Evolutionary conservation across 2,113 vertebrate species (phyloP), one percentile per base, ranked within the genome.

Genomic region (Cyrtonyx montezumae): DNA sequence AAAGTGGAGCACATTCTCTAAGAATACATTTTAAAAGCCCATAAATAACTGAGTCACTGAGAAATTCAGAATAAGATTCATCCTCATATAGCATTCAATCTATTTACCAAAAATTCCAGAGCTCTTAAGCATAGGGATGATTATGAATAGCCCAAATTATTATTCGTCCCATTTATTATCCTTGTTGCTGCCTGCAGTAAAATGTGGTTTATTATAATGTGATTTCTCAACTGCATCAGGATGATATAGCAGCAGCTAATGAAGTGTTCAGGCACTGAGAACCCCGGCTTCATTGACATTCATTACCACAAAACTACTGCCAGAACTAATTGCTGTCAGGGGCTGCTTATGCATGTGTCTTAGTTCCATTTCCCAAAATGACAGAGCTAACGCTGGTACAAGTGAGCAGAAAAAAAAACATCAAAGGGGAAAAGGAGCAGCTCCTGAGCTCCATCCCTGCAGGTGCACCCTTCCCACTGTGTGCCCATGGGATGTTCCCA

Each of bases 321-420:
- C 84, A 93, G 86, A 92, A 88, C 73, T 95, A 94, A 97, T 95
- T 96, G 85, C 95, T 88, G 92, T 94, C 95, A 91, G 83, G 87
- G 78, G 55, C 91, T 95, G 89, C 91, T 95, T 90, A 70, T 81
- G 87, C 92, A 70, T 7, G 71, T 14, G 26, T 78, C 94, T 95
- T 61, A 9, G 82, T 55, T 86, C 84, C 75, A 37, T 90, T 63
- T 76, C 87, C 66, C 62, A 46, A 53, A 84, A 30, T 79, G 79
- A 59, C 82, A 91, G 94, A 70, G 76, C 49, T 81, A 37, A 69
- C 55, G 56, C 45, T 68, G 51, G 37, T 20, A 19, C 37, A 75
- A 87, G 73, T 34, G n/a, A 48, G 55, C 0, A 1, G 17, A 25
- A 78, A 13, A 37, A 37, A 91, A 91, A 42, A 6, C 53, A 48